Evolutionary conservation across 2,888 invertebrate species (phyloP), one percentile per base, ranked within the genome.

Genomic region (Agrotis exclamationis): DNA sequence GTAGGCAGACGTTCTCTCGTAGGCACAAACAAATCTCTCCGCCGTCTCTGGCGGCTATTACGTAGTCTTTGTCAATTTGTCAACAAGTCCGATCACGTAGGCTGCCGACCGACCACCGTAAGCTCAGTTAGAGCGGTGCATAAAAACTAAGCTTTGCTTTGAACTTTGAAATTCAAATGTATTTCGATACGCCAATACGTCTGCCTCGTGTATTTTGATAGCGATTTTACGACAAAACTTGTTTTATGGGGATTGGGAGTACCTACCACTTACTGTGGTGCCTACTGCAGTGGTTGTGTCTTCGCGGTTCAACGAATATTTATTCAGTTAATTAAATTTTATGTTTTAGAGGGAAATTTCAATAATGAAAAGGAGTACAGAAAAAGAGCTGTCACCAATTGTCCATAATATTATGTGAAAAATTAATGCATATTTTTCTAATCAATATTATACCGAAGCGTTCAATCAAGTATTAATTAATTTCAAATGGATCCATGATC

Each of bases 111-210:
- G 92, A 91, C 94, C 94, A 90, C 92, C 92, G 94, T 94, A 95
- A 95, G 95, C 95, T 93, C 92, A 92, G 94, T 94, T 95, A 92
- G 95, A 94, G 91, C 92, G 94, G 92, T 94, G 95, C 94, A 95
- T 95, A 95, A 95, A 95, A 95, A 95, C 95, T 92, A 91, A 93
- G 93, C 93, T 91, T 91, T 91, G 94, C 93, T 93, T 93, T 92
- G 91, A 92, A 93, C 92, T 95, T 95, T 94, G 93, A 94, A 95
- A 95, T 96, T 96, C 94, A 95, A 95, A 95, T 94, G 76, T 93
- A 92, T 90, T 92, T 92, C 91, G 92, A 94, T 93, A 92, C 87
- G 88, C 89, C 91, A 89, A 90, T 92, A 91, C 87, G 89, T 92
- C 91, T 89, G 88, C 84, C 74, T 73, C 77, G 84, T 83, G 80